Percentiles rank a stretch among this genome's conserved stretches.
These are phyloP conservation scores for Mizuhopecten yessoensis DNA, from an alignment of 1,140 invertebrate genomes.

Conservation along the genomic window DNA sequence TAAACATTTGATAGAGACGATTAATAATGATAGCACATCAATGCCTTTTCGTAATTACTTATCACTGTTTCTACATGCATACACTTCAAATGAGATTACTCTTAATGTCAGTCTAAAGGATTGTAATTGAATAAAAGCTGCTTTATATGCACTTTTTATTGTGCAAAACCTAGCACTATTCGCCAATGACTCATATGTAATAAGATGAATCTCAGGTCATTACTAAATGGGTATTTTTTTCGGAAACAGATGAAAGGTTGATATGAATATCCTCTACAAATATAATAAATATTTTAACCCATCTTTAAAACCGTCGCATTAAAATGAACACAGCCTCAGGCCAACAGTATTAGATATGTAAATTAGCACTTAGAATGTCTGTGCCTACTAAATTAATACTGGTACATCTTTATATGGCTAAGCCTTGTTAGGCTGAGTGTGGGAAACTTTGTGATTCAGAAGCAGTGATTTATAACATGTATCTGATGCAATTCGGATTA, in stretches of 20 bases:
- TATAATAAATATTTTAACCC: neutral
- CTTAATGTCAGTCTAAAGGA: neutral
- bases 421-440: neutral
- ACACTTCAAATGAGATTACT: neutral
- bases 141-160: neutral
- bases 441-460: neutral
- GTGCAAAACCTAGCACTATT: neutral
- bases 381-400: neutral
- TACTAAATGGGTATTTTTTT: neutral
- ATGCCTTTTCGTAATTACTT: neutral
- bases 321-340: neutral
- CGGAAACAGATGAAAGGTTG: neutral
- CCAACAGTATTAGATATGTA: neutral
- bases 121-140: neutral
- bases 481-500: neutral
- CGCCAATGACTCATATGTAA: neutral
- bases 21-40: neutral
- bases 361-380: constrained; percentile 8
- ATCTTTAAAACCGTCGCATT: constrained; percentile 5
- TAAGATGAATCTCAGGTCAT: neutral
- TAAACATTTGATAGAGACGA: neutral
- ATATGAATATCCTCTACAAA: neutral
- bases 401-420: neutral
- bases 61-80: neutral
- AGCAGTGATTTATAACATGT: neutral